A percentile compares a stretch with the other conserved stretches of the same genome.
Conservation (phyloP, 2,113 vertebrate genomes). For the Corythaeola cristata region DNA sequence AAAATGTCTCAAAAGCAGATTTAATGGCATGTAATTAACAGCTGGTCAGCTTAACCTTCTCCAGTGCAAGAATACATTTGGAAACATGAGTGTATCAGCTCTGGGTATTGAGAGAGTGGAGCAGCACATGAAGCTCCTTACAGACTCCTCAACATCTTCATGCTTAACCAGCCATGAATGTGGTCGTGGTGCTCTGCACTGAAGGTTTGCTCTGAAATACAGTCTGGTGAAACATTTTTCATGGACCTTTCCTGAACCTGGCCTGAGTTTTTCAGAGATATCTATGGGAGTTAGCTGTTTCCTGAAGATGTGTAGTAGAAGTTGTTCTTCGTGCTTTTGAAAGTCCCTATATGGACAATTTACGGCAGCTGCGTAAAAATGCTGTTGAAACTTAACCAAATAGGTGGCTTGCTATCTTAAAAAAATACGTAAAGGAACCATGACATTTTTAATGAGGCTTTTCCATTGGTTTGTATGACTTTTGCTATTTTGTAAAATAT, state of each 20-base stretch:
- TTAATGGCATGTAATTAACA: neutral
- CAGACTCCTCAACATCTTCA: neutral
- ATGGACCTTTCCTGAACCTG: neutral
- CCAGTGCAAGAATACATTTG: neutral
- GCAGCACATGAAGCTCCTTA: neutral
- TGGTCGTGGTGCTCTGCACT: neutral
- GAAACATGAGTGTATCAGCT: neutral
- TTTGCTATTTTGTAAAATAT: constrained; percentile 22
- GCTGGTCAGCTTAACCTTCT: neutral
- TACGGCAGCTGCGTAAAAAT: constrained; percentile 1
- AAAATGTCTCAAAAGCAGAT: neutral
- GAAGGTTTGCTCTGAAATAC: neutral
- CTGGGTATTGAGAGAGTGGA: neutral
- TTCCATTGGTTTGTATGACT: constrained; percentile 20
- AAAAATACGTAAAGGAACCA: constrained; percentile 12
- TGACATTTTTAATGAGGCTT: constrained; percentile 5
- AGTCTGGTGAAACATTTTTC: neutral
- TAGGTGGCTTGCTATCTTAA: neutral
- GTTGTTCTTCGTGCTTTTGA: neutral
- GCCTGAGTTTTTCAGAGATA: neutral
- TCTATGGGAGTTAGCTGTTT: neutral
- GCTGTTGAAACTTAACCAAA: constrained; percentile 4
- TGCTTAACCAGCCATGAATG: neutral
- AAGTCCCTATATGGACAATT: neutral
- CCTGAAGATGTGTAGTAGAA: neutral